Conservation (phyloP, 1,140 invertebrate genomes). For the Alviniconcha marisindica region DNA sequence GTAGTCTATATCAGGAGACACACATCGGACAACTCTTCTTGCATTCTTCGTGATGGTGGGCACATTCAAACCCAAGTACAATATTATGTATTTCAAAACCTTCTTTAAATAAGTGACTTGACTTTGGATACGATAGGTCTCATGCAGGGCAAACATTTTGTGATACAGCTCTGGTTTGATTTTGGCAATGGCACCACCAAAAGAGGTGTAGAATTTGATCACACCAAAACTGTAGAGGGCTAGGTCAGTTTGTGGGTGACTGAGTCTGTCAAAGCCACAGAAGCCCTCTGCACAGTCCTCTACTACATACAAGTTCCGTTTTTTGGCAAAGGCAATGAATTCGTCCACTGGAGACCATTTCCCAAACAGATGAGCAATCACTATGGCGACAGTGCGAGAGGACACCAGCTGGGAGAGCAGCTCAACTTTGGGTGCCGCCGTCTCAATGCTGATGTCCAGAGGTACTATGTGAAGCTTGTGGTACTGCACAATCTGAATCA, state of each 20-base stretch:
- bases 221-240: constrained; percentile 75
- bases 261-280: constrained; percentile 71
- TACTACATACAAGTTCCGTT: constrained; percentile 66
- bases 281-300: constrained; percentile 76
- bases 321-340: constrained; percentile 67
- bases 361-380: constrained; percentile 75
- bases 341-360: constrained; percentile 68
- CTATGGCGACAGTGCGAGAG: constrained; percentile 70
- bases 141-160: constrained; percentile 64
- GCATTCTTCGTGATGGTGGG: constrained; percentile 62
- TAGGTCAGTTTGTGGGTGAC: constrained; percentile 71
- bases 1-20: constrained; percentile 64
- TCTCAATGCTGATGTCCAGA: constrained; percentile 72
- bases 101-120: constrained; percentile 70
- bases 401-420: constrained; percentile 68
- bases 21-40: constrained; percentile 54
- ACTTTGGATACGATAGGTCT: constrained; percentile 63
- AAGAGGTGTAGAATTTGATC: constrained; percentile 74
- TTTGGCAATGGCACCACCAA: constrained; percentile 75
- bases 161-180: constrained; percentile 65
- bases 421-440: constrained; percentile 69
- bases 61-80: constrained; percentile 66
- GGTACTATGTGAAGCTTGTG: constrained; percentile 72
- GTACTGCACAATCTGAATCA: constrained; percentile 69
- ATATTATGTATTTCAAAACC: constrained; percentile 66